phyloP scores from a whole-genome alignment of 2,797 vertebrate genomes.

The Orientallactaga sibirica region DNA sequence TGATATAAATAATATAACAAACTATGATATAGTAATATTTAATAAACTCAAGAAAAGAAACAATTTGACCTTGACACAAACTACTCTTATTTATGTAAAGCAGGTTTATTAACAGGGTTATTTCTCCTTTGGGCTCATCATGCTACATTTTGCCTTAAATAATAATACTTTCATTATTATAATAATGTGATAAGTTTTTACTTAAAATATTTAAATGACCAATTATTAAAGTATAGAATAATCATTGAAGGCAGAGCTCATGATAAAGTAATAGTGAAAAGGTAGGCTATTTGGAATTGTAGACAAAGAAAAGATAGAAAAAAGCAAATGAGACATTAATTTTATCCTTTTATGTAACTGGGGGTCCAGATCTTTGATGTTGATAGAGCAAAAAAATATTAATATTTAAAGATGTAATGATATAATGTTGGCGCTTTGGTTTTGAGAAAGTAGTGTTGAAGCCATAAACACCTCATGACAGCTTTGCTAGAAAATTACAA shows the following conservation, averaged over 20 bases:
- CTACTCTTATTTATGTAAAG: conserved; percentile 4
- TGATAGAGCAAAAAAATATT: neutral
- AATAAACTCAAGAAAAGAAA: conserved; percentile 20
- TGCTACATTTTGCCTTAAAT: neutral
- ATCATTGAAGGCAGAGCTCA: neutral
- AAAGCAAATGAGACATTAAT: neutral
- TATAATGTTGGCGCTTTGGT: neutral
- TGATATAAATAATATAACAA: conserved; percentile 7
- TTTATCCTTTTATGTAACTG: neutral
- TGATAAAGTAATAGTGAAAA: neutral
- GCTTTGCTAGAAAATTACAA: neutral
- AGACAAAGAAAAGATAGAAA: neutral
- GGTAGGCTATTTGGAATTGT: neutral
- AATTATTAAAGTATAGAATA: conserved; percentile 3
- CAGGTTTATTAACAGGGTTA: neutral
- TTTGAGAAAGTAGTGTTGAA: neutral
- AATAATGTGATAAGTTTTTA: neutral
- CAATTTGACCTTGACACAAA: neutral
- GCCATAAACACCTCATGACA: neutral
- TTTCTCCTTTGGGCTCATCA: neutral
- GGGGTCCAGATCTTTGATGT: conserved; percentile 25
- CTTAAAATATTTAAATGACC: neutral
- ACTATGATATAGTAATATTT: conserved; percentile 4
- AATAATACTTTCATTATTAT: conserved; percentile 21
- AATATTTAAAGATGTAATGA: conserved; percentile 17